These are phyloP conservation scores for Chironomus tepperi DNA, from an alignment of 1,140 invertebrate genomes.

Conservation along the genomic window DNA sequence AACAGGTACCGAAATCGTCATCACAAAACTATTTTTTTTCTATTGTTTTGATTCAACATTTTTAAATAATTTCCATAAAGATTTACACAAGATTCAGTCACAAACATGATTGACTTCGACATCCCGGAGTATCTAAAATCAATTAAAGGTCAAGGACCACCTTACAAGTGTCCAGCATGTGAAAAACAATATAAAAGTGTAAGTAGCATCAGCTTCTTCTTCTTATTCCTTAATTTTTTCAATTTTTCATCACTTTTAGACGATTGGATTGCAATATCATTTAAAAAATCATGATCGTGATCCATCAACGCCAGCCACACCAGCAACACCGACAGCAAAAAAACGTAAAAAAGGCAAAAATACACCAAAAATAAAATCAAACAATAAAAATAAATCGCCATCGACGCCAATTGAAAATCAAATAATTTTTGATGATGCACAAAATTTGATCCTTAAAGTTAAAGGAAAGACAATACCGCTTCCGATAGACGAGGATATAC, in stretches of 20 bases:
- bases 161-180: conserved; percentile 6
- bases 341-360: conserved; percentile 44
- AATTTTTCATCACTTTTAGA: conserved; percentile 51
- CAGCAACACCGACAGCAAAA: conserved; percentile 41
- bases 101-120: not conserved
- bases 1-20: not conserved
- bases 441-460: conserved; percentile 75
- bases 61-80: not conserved
- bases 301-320: conserved; percentile 45
- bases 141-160: not conserved
- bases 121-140: not conserved
- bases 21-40: not conserved
- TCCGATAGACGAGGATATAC: conserved; percentile 50
- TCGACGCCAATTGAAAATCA: conserved; percentile 47
- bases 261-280: conserved; percentile 77
- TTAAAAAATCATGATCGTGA: conserved; percentile 76
- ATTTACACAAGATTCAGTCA: not conserved
- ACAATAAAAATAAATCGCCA: conserved; percentile 41
- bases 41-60: not conserved
- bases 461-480: conserved; percentile 55
- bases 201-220: not conserved
- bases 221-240: not conserved
- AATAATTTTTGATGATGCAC: conserved; percentile 66
- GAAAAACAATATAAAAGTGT: conserved; percentile 17
- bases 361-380: conserved; percentile 33